Conservation (phyloP, 2,888 invertebrate genomes). For the Rhingia campestris region DNA sequence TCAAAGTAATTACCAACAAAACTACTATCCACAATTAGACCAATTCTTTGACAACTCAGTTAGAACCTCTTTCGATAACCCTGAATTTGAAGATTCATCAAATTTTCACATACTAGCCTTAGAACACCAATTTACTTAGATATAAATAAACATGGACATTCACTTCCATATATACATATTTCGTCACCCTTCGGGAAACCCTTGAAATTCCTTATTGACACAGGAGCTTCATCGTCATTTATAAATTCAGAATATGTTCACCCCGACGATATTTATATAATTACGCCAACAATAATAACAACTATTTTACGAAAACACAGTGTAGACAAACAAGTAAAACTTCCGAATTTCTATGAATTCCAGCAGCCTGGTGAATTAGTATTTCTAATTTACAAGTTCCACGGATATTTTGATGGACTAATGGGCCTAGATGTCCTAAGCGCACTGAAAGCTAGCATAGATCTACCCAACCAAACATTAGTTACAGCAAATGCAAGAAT, state of each 20-base stretch:
- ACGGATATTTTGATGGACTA: slow-evolving; percentile 13
- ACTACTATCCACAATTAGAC: slow-evolving; percentile 4
- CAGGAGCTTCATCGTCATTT: slow-evolving; percentile 20
- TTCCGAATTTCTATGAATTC: slow-evolving; percentile 17
- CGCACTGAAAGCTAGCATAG: slow-evolving; percentile 6
- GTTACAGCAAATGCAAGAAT: neutral
- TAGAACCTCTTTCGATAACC: neutral
- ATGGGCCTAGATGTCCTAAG: too few relatives aligned
- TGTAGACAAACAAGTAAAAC: slow-evolving; percentile 19
- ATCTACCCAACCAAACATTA: neutral
- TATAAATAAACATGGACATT: slow-evolving; percentile 17
- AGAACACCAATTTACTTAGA: slow-evolving; percentile 3
- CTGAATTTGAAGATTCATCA: neutral
- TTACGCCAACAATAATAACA: slow-evolving; percentile 4
- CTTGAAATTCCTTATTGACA: slow-evolving; percentile 26
- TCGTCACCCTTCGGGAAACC: slow-evolving; percentile 16
- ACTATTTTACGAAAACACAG: slow-evolving; percentile 10
- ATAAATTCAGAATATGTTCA: slow-evolving; percentile 40
- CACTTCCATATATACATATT: slow-evolving; percentile 13
- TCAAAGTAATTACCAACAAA: neutral
- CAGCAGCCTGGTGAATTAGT: neutral
- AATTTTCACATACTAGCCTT: slow-evolving; percentile 18
- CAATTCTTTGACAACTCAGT: neutral
- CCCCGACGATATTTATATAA: slow-evolving; percentile 19
- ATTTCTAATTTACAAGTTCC: slow-evolving; percentile 17